phyloP scores from a whole-genome alignment of 2,113 vertebrate species.

The Triplophysa siluroides region DNA sequence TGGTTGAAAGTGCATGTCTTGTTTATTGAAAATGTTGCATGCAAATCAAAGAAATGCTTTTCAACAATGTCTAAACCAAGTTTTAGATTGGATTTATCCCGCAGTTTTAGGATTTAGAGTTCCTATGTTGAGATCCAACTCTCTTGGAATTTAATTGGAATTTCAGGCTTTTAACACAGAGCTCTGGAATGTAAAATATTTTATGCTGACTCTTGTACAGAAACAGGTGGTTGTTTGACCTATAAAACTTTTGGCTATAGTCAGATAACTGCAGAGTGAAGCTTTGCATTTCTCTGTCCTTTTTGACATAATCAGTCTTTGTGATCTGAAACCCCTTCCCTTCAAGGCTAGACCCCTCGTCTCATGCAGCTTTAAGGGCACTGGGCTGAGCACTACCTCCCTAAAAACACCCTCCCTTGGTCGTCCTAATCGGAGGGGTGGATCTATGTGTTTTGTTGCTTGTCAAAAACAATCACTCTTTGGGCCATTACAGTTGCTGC shows the following conservation, averaged over 20 bases:
- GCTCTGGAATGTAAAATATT: conserved; percentile 11
- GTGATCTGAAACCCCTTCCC: conserved; percentile 27
- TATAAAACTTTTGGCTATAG: conserved; percentile 22
- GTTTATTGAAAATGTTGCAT: too few relatives aligned
- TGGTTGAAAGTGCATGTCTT: too few relatives aligned
- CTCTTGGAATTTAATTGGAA: conserved; percentile 34
- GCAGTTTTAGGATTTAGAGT: neutral
- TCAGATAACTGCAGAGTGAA: neutral
- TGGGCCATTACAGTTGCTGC: conserved; percentile 99
- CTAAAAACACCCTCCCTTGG: conserved; percentile 78
- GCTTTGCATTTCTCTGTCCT: conserved; percentile 24
- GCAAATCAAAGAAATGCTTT: neutral
- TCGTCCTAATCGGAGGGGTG: conserved; percentile 98
- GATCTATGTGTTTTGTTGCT: conserved; percentile 99
- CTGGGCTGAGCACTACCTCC: conserved; percentile 81
- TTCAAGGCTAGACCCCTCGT: conserved; percentile 33
- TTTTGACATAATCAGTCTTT: conserved; percentile 51
- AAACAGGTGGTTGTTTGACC: conserved; percentile 2
- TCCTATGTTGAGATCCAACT: neutral
- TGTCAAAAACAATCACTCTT: conserved; percentile 99
- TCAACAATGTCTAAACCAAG: conserved; percentile 4
- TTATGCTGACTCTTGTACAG: conserved; percentile 11
- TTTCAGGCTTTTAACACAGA: conserved; percentile 13
- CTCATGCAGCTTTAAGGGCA: conserved; percentile 86
- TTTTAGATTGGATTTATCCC: neutral